These are phyloP conservation scores for Pegoplata infirma DNA, from an alignment of 2,888 invertebrate genomes.

Conservation along the genomic window DNA sequence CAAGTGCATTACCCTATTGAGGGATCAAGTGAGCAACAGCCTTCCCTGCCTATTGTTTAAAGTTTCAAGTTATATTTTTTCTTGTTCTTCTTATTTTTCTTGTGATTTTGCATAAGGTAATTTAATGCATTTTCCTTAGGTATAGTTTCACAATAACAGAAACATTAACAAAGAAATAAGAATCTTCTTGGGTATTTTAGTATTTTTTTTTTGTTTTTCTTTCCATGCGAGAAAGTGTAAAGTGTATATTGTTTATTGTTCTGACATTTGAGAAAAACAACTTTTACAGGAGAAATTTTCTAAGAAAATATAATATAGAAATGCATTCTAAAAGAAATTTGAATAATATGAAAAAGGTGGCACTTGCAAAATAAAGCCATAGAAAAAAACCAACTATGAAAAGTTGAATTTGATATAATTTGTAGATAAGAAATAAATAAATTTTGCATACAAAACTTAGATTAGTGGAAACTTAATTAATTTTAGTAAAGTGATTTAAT, in stretches of 20 bases:
- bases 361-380: not conserved
- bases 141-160: slow-evolving; percentile 51
- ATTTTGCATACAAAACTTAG: too few relatives aligned
- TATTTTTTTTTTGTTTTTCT: not conserved
- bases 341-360: not conserved
- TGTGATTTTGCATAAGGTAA: slow-evolving; percentile 40
- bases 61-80: not conserved
- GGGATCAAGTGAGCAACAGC: too few relatives aligned
- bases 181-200: slow-evolving; percentile 22
- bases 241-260: not conserved
- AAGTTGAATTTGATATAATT: too few relatives aligned
- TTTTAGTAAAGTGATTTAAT: too few relatives aligned
- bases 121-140: slow-evolving; percentile 47
- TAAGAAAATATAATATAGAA: not conserved
- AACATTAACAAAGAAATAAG: slow-evolving; percentile 32
- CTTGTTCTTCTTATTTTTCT: not conserved
- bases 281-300: not conserved
- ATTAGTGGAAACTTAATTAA: too few relatives aligned
- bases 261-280: not conserved
- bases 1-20: too few relatives aligned
- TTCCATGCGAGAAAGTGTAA: not conserved
- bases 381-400: not conserved
- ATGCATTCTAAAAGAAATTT: not conserved
- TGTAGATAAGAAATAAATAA: too few relatives aligned
- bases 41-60: too few relatives aligned